Base-by-base conservation (phyloP, 2,888 invertebrate species). In the Junonia oenone region DNA sequence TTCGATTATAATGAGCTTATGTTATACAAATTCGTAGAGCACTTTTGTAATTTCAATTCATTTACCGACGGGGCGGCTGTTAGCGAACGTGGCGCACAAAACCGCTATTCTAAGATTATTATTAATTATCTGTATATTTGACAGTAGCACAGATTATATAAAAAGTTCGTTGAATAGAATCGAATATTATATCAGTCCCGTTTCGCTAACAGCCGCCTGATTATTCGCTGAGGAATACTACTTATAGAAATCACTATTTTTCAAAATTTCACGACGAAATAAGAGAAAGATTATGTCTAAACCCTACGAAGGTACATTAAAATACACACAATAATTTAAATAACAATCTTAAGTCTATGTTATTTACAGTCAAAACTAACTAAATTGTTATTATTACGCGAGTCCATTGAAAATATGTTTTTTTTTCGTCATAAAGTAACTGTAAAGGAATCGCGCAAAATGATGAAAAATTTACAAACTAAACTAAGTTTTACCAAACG, bases 1-100 rank as follows among this genome's bases (percentile, higher is more conserved):
- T 72, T 73, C 59, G 72, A 68, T 74, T 78, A 59, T 51, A 40
- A 82, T 75, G 78, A 76, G 71, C 81, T 83, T 84, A 84, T 55
- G 56, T 65, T 72, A 75, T 77, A 83, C 81, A 86, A 85, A 85
- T 86, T 85, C 85, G 83, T 83, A 83, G 83, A 83, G 84, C 81
- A 84, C 81, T 83, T 81, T 73, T 65, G 71, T 78, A 71, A 69
- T 72, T 60, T 64, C 67, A 68, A 67, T 68, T 67, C 62, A 68
- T 66, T 64, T 70, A 62, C 66, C 66, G 71, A 67, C 67, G 61
- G 64, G 64, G 63, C 63, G 66, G 65, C 64, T 68, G 59, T 61
- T 70, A 72, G 71, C 73, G 71, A 52, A 51, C 40, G 29, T n/a
- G 31, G 4, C 31, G 2, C 31, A 33, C 11, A n/a, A 33, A 4